These are phyloP conservation scores for Thripadectes ignobilis DNA, from an alignment of 2,797 vertebrate genomes.

Conservation along the genomic window DNA sequence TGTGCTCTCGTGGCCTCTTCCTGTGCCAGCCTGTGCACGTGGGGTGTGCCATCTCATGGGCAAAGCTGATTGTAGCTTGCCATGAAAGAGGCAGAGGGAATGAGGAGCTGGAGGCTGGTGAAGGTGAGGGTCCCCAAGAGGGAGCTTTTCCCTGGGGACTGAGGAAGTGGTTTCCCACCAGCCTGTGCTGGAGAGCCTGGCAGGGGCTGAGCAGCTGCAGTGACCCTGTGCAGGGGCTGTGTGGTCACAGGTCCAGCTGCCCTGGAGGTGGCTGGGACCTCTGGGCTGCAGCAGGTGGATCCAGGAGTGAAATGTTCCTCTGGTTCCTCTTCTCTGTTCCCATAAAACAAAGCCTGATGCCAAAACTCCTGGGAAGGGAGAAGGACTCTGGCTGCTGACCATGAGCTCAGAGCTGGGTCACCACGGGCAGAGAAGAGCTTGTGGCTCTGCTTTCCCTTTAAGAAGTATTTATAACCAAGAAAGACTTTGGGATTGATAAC, in stretches of 20 bases:
- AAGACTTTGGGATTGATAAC: background rate
- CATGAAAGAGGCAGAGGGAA: background rate
- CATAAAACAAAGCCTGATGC: background rate
- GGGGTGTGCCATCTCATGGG: background rate
- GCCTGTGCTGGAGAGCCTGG: background rate
- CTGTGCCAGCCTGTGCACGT: background rate
- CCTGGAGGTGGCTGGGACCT: no score
- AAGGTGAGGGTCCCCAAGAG: background rate
- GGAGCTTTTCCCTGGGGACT: no score
- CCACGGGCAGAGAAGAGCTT: rapidly evolving
- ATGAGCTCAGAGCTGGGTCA: background rate
- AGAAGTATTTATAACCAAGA: background rate
- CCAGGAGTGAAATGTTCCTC: background rate
- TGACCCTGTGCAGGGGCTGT: no score
- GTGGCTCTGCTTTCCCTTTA: background rate
- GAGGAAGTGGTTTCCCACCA: background rate
- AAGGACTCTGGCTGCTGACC: background rate
- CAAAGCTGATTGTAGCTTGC: background rate
- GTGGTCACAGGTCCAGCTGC: background rate
- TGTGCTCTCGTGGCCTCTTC: background rate
- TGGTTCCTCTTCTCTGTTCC: background rate
- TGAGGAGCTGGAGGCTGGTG: background rate
- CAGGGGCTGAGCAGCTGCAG: background rate
- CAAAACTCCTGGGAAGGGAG: background rate
- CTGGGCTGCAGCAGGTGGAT: background rate